Base-by-base conservation (phyloP, 1,140 invertebrate species). In the Drosophila busckii region DNA sequence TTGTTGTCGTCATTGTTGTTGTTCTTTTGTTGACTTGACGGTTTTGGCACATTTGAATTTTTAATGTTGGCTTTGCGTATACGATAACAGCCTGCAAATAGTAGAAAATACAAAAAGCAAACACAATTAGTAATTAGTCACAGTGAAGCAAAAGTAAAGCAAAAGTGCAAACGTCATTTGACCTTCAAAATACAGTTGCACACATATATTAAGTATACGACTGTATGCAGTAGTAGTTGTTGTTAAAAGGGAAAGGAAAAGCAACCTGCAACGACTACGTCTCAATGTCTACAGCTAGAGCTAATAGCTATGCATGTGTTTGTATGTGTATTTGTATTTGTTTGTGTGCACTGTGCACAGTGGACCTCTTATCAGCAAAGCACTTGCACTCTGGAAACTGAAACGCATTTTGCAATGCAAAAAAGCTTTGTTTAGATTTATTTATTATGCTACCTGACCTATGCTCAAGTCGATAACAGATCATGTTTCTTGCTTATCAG, bases 161-260 rank as follows among this genome's bases (percentile, higher is more conserved):
- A 66, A 71, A 68, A 76, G 42, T 62, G 38, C 42, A 67, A 67
- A 26, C 41, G 53, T 22, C 9, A 41, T 35, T 23, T 60, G 67
- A 80, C 73, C 73, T 80, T 78, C 73, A 68, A 56, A 62, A 25
- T 7, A 23, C n/a, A 38, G 15, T 19, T 19, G 34, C 31, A 25
- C 42, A n/a, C n/a, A n/a, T n/a, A n/a, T n/a, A n/a, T n/a, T n/a
- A n/a, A n/a, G n/a, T n/a, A n/a, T n/a, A n/a, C n/a, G n/a, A n/a
- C n/a, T n/a, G n/a, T n/a, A n/a, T n/a, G n/a, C n/a, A n/a, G n/a
- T n/a, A n/a, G n/a, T n/a, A n/a, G n/a, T n/a, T n/a, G n/a, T n/a
- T n/a, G n/a, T n/a, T n/a, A 23, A 42, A 40, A 44, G 49, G 37
- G 53, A 78, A 78, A 70, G 66, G 52, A 66, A 70, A 80, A 78